Base-by-base conservation (phyloP, 2,888 invertebrate species). In the Leptopilina myrica region DNA sequence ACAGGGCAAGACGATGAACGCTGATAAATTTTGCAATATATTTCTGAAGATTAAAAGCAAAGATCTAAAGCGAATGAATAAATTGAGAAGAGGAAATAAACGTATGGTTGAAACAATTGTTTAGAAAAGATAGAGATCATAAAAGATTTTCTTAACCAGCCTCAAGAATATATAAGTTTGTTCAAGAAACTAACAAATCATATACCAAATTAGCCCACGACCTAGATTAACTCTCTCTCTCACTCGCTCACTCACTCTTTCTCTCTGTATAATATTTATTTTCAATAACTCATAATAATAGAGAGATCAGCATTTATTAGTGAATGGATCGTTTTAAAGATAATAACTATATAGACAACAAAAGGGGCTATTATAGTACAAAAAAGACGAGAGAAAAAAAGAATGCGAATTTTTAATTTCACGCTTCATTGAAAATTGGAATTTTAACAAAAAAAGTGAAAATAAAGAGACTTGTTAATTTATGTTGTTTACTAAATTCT, bases 121-220 rank as follows among this genome's bases (percentile, higher is more conserved):
- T 69, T 69, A 20, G 67, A 49, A 14, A 49, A 69, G 46, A 53
- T 49, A 20, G 12, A 49, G 12, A 69, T 69, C 49, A 26, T 20
- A 26, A 11, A 69, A 12, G 49, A 69, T 53, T 69, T 69, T 56
- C 53, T 53, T 69, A 7, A 69, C 26, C 26, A 33, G 14, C 8
- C 15, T n/a, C 53, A 33, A 33, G 69, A 9, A 33, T 33, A 33
- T 33, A 33, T 33, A 33, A n/a, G 53, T 69, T 69, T 26, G 26
- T 53, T 46, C 12, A 49, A 26, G 53, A 69, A 53, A 49, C 56
- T 76, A 80, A 80, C 76, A 78, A 78, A 77, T 76, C 80, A 85
- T 82, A 80, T 82, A 80, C 83, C 69, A 77, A 85, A 85, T 84
- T 84, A 84, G 84, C 84, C 82, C 85, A 81, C 83, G 84, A 84